Percentiles rank a stretch among this genome's conserved stretches.
These are phyloP conservation scores for Antechinus flavipes DNA, from an alignment of 2,113 vertebrate species.

Conservation along the genomic window DNA sequence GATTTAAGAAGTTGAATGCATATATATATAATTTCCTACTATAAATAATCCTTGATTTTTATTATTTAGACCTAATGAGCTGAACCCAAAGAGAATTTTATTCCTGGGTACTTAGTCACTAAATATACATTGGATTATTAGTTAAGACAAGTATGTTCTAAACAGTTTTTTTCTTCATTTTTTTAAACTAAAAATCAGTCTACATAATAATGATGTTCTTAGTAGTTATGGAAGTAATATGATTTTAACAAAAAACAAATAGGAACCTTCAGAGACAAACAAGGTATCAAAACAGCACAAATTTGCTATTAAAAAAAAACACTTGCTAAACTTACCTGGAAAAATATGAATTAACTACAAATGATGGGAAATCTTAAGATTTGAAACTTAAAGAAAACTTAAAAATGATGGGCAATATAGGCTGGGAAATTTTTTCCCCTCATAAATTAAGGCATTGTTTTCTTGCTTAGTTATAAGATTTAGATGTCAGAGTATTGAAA, in stretches of 20 bases:
- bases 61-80: slow-evolving; percentile 1
- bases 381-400: slow-evolving; percentile 39
- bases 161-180: not conserved
- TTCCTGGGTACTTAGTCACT: not conserved
- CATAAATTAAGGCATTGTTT: slow-evolving; percentile 31
- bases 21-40: not conserved
- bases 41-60: slow-evolving; percentile 28
- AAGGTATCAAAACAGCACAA: slow-evolving; percentile 31
- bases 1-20: not conserved
- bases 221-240: slow-evolving; percentile 35
- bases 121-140: not conserved
- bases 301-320: slow-evolving; percentile 46
- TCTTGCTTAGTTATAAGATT: slow-evolving; percentile 7
- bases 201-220: slow-evolving; percentile 25
- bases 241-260: slow-evolving; percentile 5
- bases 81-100: slow-evolving; percentile 10
- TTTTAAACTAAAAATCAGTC: slow-evolving; percentile 45
- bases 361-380: not conserved
- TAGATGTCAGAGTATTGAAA: slow-evolving; percentile 4
- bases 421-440: slow-evolving; percentile 23
- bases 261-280: slow-evolving; percentile 37
- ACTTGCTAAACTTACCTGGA: slow-evolving; percentile 80
- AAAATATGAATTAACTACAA: slow-evolving; percentile 75
- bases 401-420: slow-evolving; percentile 35
- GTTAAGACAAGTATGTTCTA: not conserved